Evolutionary conservation across 2,113 vertebrate genomes (phyloP).

Genomic region (Bufo bufo): DNA sequence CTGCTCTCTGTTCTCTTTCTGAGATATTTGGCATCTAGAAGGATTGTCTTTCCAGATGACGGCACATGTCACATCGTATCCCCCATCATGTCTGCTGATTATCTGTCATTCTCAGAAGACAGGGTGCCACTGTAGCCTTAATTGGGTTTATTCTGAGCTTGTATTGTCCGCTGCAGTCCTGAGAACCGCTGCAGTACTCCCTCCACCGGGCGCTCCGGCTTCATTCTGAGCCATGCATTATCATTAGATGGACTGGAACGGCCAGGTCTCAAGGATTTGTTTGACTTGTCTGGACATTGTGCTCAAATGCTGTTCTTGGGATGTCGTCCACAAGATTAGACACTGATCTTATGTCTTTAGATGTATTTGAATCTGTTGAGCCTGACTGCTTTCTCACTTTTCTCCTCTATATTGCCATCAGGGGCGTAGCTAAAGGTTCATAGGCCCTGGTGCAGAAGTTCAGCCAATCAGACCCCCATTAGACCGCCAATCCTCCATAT

Average conservation of each 20-base stretch:
- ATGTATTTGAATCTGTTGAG: no score
- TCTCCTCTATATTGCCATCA: no score
- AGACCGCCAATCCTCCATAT: no score
- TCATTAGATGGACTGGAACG: background rate
- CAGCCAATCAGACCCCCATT: no score
- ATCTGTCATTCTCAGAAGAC: slow-evolving; percentile 20
- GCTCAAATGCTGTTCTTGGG: no score
- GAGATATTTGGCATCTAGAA: background rate
- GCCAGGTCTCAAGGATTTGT: background rate
- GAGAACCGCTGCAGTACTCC: background rate
- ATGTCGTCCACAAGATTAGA: no score
- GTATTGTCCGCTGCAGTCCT: background rate
- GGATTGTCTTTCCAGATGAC: slow-evolving; percentile 17
- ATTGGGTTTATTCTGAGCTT: background rate
- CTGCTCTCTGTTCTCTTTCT: slow-evolving; percentile 9
- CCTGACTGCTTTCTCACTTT: no score
- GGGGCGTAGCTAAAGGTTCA: no score
- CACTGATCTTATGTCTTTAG: background rate
- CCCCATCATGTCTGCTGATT: background rate
- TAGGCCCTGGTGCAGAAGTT: no score
- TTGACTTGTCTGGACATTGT: background rate
- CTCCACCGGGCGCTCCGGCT: background rate
- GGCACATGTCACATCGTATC: background rate
- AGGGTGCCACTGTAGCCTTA: slow-evolving; percentile 6
- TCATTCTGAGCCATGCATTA: background rate